A percentile compares a stretch with the other conserved stretches of the same genome.
Evolutionary conservation across 2,797 vertebrate genomes (phyloP).

Genomic region (Chlorospingus semifuscus): DNA sequence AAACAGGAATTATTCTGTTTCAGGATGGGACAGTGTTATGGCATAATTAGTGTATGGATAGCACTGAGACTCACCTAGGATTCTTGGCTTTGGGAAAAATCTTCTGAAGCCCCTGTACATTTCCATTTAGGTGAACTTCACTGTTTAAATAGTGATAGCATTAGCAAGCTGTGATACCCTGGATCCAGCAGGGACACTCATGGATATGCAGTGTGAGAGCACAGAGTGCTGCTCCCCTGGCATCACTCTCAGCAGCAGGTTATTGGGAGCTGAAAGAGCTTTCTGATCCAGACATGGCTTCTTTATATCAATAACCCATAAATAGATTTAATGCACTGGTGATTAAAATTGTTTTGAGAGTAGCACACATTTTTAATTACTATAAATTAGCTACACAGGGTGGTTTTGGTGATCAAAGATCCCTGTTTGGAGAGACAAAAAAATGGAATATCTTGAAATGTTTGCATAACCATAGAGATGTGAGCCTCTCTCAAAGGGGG

Average conservation of each 20-base stretch:
- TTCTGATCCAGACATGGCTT: not conserved
- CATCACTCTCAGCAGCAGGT: not conserved
- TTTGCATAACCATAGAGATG: not conserved
- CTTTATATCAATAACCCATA: not conserved
- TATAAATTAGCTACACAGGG: not conserved
- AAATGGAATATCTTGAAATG: not conserved
- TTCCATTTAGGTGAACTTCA: not conserved
- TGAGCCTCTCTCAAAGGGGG: not conserved
- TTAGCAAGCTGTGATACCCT: not conserved
- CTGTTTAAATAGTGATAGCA: not conserved
- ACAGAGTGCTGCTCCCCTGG: not conserved
- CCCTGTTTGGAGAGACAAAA: not conserved
- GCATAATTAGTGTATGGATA: not conserved
- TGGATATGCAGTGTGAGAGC: not conserved
- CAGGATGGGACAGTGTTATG: not conserved
- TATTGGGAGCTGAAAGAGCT: not conserved
- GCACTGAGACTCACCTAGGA: not conserved
- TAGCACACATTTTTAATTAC: not conserved
- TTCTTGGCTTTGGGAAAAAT: not conserved
- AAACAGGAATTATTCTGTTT: not conserved
- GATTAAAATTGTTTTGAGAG: not conserved
- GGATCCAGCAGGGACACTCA: fast-evolving
- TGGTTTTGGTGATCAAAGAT: not conserved
- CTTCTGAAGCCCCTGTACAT: not conserved
- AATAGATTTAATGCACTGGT: not conserved